These are phyloP conservation scores for Procambarus clarkii DNA, from an alignment of 1,140 invertebrate species.

Conservation along the genomic window DNA sequence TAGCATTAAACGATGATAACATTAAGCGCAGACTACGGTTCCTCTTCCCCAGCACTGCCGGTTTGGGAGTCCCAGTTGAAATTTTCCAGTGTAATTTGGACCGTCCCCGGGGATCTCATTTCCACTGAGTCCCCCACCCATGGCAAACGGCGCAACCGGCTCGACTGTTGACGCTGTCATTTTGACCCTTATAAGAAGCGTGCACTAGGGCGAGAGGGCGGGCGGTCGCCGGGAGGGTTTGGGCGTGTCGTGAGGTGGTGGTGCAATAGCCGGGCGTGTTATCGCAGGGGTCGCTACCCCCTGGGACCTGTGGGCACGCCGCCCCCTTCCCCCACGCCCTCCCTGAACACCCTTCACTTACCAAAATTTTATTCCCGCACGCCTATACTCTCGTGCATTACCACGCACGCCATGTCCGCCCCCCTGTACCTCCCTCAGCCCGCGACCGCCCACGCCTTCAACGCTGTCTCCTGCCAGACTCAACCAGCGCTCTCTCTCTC, in stretches of 20 bases:
- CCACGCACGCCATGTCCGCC: constrained; percentile 29
- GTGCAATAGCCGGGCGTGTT: constrained; percentile 67
- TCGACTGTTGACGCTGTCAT: not conserved
- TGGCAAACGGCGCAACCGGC: constrained; percentile 50
- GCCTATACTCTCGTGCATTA: constrained; percentile 39
- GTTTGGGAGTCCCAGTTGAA: constrained; percentile 66
- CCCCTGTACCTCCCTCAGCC: not conserved
- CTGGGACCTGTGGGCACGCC: constrained; percentile 51
- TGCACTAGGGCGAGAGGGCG: not conserved
- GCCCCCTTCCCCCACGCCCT: constrained; percentile 27
- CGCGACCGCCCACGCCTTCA: not conserved
- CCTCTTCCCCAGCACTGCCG: constrained; percentile 55
- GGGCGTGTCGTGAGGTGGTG: constrained; percentile 42
- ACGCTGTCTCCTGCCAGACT: not conserved
- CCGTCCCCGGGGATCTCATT: constrained; percentile 61
- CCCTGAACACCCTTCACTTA: constrained; percentile 53
- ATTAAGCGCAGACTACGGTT: constrained; percentile 41
- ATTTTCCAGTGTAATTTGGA: constrained; percentile 69
- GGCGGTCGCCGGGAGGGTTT: constrained; percentile 26
- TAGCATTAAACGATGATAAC: constrained; percentile 57
- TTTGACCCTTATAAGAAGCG: constrained; percentile 23
- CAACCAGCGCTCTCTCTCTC: not conserved
- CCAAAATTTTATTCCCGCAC: constrained; percentile 39
- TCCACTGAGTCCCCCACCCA: constrained; percentile 67
- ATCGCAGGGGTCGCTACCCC: constrained; percentile 66